Base-by-base conservation (phyloP, 2,797 vertebrate species). In the Danionella dracula region DNA sequence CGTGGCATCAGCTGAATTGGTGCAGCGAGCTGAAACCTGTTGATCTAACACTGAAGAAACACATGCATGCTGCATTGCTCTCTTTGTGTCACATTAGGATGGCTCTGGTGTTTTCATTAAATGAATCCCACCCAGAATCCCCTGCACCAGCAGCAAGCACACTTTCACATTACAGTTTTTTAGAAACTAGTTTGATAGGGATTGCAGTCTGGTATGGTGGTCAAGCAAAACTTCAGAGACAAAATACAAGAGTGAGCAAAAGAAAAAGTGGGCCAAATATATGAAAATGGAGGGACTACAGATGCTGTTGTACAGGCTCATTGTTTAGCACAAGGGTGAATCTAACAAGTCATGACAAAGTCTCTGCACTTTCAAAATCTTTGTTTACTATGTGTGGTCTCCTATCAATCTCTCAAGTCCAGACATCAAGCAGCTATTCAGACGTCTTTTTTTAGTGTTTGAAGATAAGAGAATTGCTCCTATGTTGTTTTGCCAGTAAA, bases 341-440 rank as follows among this genome's bases (percentile, higher is more conserved):
- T 51, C 38, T 38, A 68, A 70, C 55, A 66, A 72, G 41, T 37
- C 37, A 53, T 64, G 57, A 70, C 63, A 69, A 69, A 53, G 44
- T 49, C 20, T 19, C 23, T 55, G 37, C 51, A 41, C 16, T 42
- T 15, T 57, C 15, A 53, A 17, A 41, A 17, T 32, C 4, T 45
- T 44, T 35, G 41, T 64, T 34, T 68, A 37, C 23, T 34, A 61
- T 38, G 41, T 60, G 69, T 66, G 55, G 50, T 84, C 81, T 77
- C 79, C 77, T 76, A 73, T 81, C 77, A 27, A 45, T 56, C 57
- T 45, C 42, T 23, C 57, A 54, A 67, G 76, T 73, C 81, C 71
- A 83, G 72, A 83, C 79, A 81, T 82, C 66, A 73, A 72, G 35
- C 17, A 41, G n/a, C 42, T 17, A 50, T 56, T 56, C 40, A 34